Percentiles rank a stretch among this genome's conserved stretches.
Evolutionary conservation across 1,140 invertebrate species (phyloP).

Genomic region (Popillia japonica): DNA sequence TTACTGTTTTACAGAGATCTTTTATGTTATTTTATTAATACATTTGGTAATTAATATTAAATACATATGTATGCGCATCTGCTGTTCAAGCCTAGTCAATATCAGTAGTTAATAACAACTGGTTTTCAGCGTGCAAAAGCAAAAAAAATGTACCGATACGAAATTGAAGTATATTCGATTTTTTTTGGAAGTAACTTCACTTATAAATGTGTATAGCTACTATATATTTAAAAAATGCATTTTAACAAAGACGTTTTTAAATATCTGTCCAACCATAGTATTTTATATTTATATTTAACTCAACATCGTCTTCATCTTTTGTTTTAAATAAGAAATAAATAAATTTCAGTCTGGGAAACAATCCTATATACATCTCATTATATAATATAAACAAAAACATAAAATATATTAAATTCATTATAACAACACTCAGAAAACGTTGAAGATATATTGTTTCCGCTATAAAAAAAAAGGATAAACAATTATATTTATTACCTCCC

Average conservation of each 20-base stretch:
- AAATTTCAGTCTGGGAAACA: slow-evolving; percentile 39
- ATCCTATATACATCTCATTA: slow-evolving; percentile 41
- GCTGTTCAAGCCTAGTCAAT: slow-evolving; percentile 27
- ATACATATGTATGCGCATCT: neutral
- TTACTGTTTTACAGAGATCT: slow-evolving; percentile 20
- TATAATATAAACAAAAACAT: slow-evolving; percentile 41
- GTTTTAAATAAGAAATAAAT: slow-evolving; percentile 33
- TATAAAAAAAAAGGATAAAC: slow-evolving; percentile 40
- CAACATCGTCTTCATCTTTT: neutral
- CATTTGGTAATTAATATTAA: neutral
- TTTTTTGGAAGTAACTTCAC: slow-evolving; percentile 22
- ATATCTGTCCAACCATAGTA: slow-evolving; percentile 21
- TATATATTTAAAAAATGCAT: too few species aligned
- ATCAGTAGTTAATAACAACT: slow-evolving; percentile 14
- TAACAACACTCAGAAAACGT: slow-evolving; percentile 41
- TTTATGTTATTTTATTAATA: slow-evolving; percentile 16
- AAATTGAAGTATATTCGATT: neutral
- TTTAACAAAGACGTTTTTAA: neutral
- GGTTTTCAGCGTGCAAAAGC: slow-evolving; percentile 15
- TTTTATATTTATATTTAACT: neutral
- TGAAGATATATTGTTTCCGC: slow-evolving; percentile 24
- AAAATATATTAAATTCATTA: slow-evolving; percentile 41
- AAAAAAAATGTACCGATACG: neutral
- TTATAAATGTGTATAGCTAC: neutral
- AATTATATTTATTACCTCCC: slow-evolving; percentile 54